Base-by-base conservation (phyloP, 2,888 invertebrate species). In the Tuberolachnus salignus region DNA sequence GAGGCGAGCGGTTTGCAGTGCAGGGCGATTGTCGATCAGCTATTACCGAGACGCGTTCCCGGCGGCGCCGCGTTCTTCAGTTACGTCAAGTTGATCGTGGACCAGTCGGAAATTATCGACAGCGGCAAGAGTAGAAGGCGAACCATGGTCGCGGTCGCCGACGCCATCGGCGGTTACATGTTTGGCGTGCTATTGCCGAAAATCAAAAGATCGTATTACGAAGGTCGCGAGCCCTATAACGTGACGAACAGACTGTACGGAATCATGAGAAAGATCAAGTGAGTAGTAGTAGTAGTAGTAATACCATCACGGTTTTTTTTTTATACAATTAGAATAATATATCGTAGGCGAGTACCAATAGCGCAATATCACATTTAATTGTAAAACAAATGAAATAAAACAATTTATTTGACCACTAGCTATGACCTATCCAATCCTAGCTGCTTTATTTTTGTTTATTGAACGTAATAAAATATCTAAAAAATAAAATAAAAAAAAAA, bases 261-360 rank as follows among this genome's bases (percentile, higher is more conserved):
- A 9, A 14, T 57, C 3, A 14, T 46, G 46, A 46, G 49, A 10
- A 67, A 67, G 19, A 75, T 67, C 10, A 75, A 49, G 75, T 55
- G 4, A 53, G 63, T 34, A n/a, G n/a, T n/a, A n/a, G n/a, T n/a
- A n/a, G n/a, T n/a, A n/a, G n/a, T n/a, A n/a, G n/a, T n/a, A n/a
- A n/a, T n/a, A n/a, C n/a, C n/a, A n/a, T n/a, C n/a, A n/a, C n/a
- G 4, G 34, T n/a, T n/a, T 63, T 19, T 44, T 44, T 44, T 44
- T 44, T 44, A 44, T 44, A n/a, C n/a, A n/a, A n/a, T n/a, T n/a
- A n/a, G n/a, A n/a, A n/a, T n/a, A n/a, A n/a, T n/a, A n/a, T n/a
- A n/a, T n/a, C n/a, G n/a, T n/a, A n/a, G n/a, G n/a, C n/a, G n/a
- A n/a, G n/a, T n/a, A n/a, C n/a, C n/a, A n/a, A n/a, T n/a, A n/a